Evolutionary conservation across 2,113 vertebrate species (phyloP).

Genomic region (Muntiacus muntjak): DNA sequence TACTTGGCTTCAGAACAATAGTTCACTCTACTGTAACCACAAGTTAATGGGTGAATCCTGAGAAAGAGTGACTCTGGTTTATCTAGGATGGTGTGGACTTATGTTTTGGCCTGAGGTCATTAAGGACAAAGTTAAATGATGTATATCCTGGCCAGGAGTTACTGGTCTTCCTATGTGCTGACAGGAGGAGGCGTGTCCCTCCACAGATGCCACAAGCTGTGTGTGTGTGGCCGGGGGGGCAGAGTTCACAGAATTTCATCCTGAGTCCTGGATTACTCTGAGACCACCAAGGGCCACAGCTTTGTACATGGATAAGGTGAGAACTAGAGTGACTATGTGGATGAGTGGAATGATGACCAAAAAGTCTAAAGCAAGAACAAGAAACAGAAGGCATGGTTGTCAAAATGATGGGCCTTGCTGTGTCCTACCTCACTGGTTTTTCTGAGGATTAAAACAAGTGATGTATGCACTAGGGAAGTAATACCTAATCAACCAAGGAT

Average conservation of each 20-base stretch:
- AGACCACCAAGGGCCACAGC: background rate
- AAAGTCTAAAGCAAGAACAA: background rate
- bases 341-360: background rate
- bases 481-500: background rate
- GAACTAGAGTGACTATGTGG: background rate
- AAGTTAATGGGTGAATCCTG: background rate
- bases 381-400: background rate
- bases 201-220: background rate
- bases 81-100: background rate
- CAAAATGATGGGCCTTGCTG: background rate
- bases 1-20: background rate
- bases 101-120: background rate
- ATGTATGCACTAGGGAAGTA: background rate
- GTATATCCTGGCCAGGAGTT: background rate
- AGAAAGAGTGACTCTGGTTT: background rate
- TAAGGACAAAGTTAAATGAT: background rate
- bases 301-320: background rate
- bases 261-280: background rate
- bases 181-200: background rate
- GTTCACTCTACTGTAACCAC: background rate
- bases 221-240: background rate
- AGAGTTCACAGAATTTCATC: background rate
- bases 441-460: background rate
- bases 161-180: background rate
- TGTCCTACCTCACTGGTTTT: background rate